A percentile compares a stretch with the other conserved stretches of the same genome.
Evolutionary conservation across 2,797 vertebrate genomes (phyloP).

Genomic region (Poeciliopsis infans): DNA sequence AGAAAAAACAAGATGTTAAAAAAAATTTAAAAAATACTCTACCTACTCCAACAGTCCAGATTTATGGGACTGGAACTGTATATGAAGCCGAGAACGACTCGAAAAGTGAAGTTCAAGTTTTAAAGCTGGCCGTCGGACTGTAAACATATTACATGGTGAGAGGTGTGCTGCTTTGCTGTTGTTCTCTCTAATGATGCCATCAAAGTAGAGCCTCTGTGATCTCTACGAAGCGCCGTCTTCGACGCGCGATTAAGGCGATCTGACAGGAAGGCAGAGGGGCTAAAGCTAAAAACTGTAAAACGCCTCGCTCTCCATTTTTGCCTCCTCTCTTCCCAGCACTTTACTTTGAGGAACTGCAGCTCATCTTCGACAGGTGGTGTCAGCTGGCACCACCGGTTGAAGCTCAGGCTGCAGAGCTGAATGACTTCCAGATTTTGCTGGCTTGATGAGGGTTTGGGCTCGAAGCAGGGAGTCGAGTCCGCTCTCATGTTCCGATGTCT

Average conservation of each 20-base stretch:
- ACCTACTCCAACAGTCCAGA: neutral
- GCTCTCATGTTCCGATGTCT: neutral
- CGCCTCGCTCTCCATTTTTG: neutral
- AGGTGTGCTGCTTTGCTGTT: neutral
- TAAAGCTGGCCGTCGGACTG: neutral
- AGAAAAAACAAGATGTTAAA: slow-evolving; percentile 25
- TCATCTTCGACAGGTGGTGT: slow-evolving; percentile 30
- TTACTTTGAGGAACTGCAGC: slow-evolving; percentile 11
- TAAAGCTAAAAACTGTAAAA: slow-evolving; percentile 11
- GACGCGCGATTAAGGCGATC: neutral
- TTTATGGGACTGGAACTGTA: neutral
- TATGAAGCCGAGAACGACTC: neutral
- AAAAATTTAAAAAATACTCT: neutral
- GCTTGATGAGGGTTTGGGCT: slow-evolving; percentile 16
- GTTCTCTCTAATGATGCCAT: neutral
- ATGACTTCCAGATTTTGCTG: slow-evolving; percentile 42
- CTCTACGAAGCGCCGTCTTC: neutral
- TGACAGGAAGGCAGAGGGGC: neutral
- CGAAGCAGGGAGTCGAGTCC: slow-evolving; percentile 10
- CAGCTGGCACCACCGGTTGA: slow-evolving; percentile 27
- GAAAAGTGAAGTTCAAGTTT: neutral
- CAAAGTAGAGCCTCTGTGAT: slow-evolving; percentile 6
- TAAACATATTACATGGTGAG: neutral
- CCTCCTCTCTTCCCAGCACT: neutral
- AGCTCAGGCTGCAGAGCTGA: slow-evolving; percentile 11